Evolutionary conservation across 2,888 invertebrate species (phyloP), one percentile per base, ranked within the genome.

Genomic region (Ophion costatus): DNA sequence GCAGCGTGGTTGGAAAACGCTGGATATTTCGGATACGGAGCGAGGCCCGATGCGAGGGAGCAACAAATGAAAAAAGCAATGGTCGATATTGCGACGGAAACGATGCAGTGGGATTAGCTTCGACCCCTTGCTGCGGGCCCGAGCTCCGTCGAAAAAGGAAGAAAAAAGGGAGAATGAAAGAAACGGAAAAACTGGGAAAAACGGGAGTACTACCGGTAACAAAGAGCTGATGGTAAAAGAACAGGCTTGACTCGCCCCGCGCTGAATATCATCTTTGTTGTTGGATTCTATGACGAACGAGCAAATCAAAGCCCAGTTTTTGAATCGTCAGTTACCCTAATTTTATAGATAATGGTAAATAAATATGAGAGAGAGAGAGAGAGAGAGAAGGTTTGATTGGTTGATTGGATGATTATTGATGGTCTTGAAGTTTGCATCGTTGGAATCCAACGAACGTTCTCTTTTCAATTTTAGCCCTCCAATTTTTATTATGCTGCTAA

Each of bases 221-320:
- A 51, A 63, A 56, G 63, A 56, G 56, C 11, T 14, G 51, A 56
- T 33, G 33, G 38, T 56, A 81, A 76, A 63, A 63, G 70, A 51
- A 42, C 79, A 64, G 51, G 33, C 59, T 17, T n/a, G n/a, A n/a
- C n/a, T n/a, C 20, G 29, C 75, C 38, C 67, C 59, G 51, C 66
- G 73, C 45, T 57, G 73, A 82, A 82, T 77, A 74, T 78, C 61
- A 78, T 82, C 38, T 61, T 69, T 69, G 75, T 80, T 80, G 75
- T 74, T 67, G 11, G 69, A 64, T 56, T 66, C 80, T 56, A 64
- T 45, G 66, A 38, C 24, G 45, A 59, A 24, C 45, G 20, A 61
- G 4, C 4, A 29, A 59, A 59, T 69, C 74, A 69, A 66, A 59
- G 45, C 64, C 42, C 74, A 14, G 9, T 67, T 67, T 63, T 80